phyloP scores from a whole-genome alignment of 53 echinoderm and acorn worm species.

The Antedon mediterranea region DNA sequence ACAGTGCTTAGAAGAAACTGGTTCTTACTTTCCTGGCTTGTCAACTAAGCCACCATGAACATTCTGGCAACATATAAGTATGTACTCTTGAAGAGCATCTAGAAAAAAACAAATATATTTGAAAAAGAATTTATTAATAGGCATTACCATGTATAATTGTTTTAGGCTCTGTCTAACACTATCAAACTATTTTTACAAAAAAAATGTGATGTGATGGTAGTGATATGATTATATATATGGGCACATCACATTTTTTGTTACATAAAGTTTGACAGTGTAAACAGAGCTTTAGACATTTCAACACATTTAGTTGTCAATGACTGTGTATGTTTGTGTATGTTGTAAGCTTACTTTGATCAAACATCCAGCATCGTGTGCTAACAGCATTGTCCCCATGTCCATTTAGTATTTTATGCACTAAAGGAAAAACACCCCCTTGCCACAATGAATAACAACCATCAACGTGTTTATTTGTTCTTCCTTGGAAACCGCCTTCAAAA shows the following conservation, averaged over 20 bases:
- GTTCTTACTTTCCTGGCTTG: conserved; percentile 98
- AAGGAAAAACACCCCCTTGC: conserved; percentile 91
- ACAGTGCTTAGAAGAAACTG: too few species aligned
- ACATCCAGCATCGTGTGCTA: conserved; percentile 60
- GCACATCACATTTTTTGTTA: too few species aligned
- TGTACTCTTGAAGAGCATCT: conserved; percentile 91
- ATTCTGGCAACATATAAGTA: conserved; percentile 84
- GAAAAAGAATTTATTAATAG: too few species aligned
- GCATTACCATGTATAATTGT: too few species aligned
- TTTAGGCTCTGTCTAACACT: too few species aligned
- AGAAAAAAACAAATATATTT: neutral
- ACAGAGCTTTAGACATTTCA: too few species aligned
- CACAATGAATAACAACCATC: conserved; percentile 98
- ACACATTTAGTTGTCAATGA: too few species aligned
- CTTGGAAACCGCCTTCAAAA: conserved; percentile 94
- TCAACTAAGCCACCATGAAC: conserved; percentile 74
- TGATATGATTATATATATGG: too few species aligned
- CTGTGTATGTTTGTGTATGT: too few species aligned
- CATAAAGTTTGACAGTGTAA: too few species aligned
- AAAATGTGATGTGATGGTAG: too few species aligned
- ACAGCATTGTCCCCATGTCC: conserved; percentile 56
- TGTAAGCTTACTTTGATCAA: conserved; percentile 91
- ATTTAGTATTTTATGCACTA: conserved; percentile 69
- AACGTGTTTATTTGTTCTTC: conserved; percentile 84
- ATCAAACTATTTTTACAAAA: too few species aligned